A percentile compares a stretch with the other conserved stretches of the same genome.
These are phyloP conservation scores for Sorex fumeus DNA, from an alignment of 2,113 vertebrate species.

Conservation along the genomic window DNA sequence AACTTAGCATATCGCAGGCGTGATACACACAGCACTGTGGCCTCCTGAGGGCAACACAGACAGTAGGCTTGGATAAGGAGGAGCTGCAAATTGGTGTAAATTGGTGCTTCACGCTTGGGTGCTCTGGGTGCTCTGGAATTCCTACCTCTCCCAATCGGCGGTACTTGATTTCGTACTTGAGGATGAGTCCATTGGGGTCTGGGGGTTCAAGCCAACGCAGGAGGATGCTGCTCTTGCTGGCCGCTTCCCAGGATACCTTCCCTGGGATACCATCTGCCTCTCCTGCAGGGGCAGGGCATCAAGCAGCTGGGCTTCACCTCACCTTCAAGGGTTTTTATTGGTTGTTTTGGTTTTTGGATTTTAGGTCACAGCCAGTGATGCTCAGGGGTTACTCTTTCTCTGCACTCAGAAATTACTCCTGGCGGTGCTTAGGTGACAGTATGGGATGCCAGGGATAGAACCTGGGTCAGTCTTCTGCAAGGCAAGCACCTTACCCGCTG, in stretches of 20 bases:
- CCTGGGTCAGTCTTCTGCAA: too few species aligned
- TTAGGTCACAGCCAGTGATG: too few species aligned
- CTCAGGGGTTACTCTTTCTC: too few species aligned
- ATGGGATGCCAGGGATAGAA: too few species aligned
- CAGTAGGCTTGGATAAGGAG: neutral
- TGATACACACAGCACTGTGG: conserved; percentile 90
- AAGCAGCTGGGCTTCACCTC: neutral
- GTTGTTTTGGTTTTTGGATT: too few species aligned
- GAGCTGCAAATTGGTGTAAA: too few species aligned
- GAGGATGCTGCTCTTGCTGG: conserved; percentile 87
- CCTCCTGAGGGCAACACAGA: conserved; percentile 82
- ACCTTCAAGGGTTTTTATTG: neutral
- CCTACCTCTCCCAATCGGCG: conserved; percentile 89
- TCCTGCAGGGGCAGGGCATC: conserved; percentile 11
- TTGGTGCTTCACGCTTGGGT: too few species aligned
- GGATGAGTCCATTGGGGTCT: conserved; percentile 91
- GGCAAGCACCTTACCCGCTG: too few species aligned
- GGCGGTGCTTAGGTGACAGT: too few species aligned
- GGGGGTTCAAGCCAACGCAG: conserved; percentile 89
- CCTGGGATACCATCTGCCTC: conserved; percentile 90
- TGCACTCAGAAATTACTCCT: too few species aligned
- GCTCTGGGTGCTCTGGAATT: neutral
- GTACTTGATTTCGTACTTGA: conserved; percentile 92
- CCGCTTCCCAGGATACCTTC: conserved; percentile 87
- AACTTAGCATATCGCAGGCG: conserved; percentile 89